Percentiles rank a stretch among this genome's conserved stretches.
phyloP scores from a whole-genome alignment of 1,140 invertebrate species.

The Luehdorfia chinensis region DNA sequence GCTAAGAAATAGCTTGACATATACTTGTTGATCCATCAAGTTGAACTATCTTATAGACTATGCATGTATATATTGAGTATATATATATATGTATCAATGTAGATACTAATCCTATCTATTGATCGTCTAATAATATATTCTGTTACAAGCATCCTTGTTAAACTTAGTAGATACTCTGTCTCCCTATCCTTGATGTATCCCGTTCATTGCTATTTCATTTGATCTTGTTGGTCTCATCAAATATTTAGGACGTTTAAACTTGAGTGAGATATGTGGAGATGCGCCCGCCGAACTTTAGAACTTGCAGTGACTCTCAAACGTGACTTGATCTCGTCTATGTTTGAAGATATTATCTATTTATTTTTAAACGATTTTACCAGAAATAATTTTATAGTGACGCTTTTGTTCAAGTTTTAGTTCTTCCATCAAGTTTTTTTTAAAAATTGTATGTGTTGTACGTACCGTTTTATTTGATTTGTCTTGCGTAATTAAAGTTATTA shows the following conservation, averaged over 20 bases:
- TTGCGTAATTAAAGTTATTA: too few species aligned
- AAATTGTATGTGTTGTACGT: too few species aligned
- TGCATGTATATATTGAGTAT: constrained; percentile 20
- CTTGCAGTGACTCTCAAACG: constrained; percentile 55
- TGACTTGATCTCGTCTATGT: constrained; percentile 19
- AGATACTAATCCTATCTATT: constrained; percentile 54
- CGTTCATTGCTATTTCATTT: constrained; percentile 66
- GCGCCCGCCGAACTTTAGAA: constrained; percentile 4
- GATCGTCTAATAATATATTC: constrained; percentile 67
- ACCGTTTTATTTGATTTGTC: too few species aligned
- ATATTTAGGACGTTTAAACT: constrained; percentile 72
- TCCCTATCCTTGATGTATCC: constrained; percentile 52
- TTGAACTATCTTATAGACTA: constrained; percentile 9
- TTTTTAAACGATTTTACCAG: constrained; percentile 1
- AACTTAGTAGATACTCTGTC: constrained; percentile 52
- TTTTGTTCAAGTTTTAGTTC: background rate
- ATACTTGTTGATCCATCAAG: constrained; percentile 1
- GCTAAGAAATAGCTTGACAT: too few species aligned
- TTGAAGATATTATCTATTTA: constrained; percentile 6
- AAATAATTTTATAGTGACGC: too few species aligned
- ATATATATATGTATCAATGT: too few species aligned
- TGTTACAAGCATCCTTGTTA: constrained; percentile 65
- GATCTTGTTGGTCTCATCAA: constrained; percentile 70
- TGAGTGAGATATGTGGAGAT: constrained; percentile 47
- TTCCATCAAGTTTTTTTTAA: too few species aligned